A percentile compares a stretch with the other conserved stretches of the same genome.
Evolutionary conservation across 1,140 invertebrate species (phyloP).

Genomic region (Magallana ariakensis): DNA sequence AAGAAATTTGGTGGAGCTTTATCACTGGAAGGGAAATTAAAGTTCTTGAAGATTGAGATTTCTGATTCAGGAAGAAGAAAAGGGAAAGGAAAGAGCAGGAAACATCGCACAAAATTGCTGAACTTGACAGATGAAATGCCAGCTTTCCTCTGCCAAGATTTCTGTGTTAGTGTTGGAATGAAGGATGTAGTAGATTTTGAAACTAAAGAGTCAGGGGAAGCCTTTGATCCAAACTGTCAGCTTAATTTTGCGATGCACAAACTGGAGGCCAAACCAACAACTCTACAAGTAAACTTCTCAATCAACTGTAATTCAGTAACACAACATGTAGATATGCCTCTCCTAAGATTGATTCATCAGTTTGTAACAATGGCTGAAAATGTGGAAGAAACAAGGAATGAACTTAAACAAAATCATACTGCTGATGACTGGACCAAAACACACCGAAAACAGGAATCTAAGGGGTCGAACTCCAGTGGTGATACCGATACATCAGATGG

Average conservation of each 20-base stretch:
- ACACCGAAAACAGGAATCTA: constrained; percentile 77
- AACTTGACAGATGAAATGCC: constrained; percentile 85
- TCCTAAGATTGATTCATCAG: constrained; percentile 95
- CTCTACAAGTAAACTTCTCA: constrained; percentile 76
- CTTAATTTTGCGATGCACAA: constrained; percentile 77
- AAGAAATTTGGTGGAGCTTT: constrained; percentile 94
- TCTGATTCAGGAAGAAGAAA: constrained; percentile 84
- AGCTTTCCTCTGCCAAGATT: constrained; percentile 94
- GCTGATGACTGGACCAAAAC: constrained; percentile 70
- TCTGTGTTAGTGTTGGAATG: constrained; percentile 92
- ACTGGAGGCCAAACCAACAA: constrained; percentile 78
- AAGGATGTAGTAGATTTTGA: constrained; percentile 92
- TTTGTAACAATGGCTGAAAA: constrained; percentile 99
- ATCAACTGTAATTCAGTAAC: constrained; percentile 75
- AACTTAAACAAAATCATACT: constrained; percentile 83
- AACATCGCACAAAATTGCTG: constrained; percentile 55
- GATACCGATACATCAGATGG: constrained; percentile 69
- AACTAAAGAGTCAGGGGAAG: constrained; percentile 88
- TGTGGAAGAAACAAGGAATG: constrained; percentile 95
- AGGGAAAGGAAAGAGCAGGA: constrained; percentile 69
- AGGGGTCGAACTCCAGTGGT: constrained; percentile 76
- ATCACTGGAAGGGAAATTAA: constrained; percentile 91
- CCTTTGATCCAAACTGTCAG: constrained; percentile 85
- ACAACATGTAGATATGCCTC: constrained; percentile 93
- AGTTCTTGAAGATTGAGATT: constrained; percentile 94